Percentiles rank a stretch among this genome's conserved stretches.
Evolutionary conservation across 1,140 invertebrate genomes (phyloP).

Genomic region (Meloidogyne exigua): DNA sequence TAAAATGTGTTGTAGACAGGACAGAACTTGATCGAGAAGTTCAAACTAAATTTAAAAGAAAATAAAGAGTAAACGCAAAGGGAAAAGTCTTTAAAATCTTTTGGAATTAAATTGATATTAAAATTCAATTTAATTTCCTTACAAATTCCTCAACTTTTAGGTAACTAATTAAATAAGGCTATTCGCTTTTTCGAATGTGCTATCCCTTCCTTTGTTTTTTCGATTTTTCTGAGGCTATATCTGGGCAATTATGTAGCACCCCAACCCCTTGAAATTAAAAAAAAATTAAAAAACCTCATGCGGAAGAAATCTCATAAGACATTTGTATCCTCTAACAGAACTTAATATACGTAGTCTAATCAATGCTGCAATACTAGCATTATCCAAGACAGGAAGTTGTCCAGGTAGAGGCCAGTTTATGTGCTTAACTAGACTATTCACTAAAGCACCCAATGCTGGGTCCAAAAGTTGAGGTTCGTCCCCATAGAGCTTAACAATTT

Average conservation of each 20-base stretch:
- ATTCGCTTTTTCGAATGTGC: too few relatives aligned
- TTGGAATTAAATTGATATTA: too few relatives aligned
- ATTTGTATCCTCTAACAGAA: constrained; percentile 30
- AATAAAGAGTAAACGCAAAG: neutral
- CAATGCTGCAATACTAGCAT: constrained; percentile 15
- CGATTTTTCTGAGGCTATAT: too few relatives aligned
- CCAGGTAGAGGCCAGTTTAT: constrained; percentile 18
- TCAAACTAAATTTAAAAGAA: constrained; percentile 18
- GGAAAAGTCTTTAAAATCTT: too few relatives aligned
- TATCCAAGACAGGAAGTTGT: neutral
- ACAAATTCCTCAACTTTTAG: too few relatives aligned
- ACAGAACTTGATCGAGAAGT: constrained; percentile 22
- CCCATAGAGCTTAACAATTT: constrained; percentile 27
- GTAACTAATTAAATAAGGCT: too few relatives aligned
- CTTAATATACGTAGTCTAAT: constrained; percentile 25
- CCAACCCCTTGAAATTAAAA: too few relatives aligned
- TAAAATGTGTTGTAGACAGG: constrained; percentile 26
- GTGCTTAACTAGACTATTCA: constrained; percentile 1
- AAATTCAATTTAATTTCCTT: too few relatives aligned
- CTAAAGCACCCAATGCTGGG: constrained; percentile 22
- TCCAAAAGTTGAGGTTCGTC: constrained; percentile 38
- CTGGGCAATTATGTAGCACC: too few relatives aligned
- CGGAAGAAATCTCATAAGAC: constrained; percentile 34
- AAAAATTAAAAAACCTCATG: constrained; percentile 30
- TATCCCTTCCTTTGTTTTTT: too few relatives aligned